These are phyloP conservation scores for Pristionchus exspectatus DNA, from an alignment of 2,888 invertebrate species.

Conservation along the genomic window DNA sequence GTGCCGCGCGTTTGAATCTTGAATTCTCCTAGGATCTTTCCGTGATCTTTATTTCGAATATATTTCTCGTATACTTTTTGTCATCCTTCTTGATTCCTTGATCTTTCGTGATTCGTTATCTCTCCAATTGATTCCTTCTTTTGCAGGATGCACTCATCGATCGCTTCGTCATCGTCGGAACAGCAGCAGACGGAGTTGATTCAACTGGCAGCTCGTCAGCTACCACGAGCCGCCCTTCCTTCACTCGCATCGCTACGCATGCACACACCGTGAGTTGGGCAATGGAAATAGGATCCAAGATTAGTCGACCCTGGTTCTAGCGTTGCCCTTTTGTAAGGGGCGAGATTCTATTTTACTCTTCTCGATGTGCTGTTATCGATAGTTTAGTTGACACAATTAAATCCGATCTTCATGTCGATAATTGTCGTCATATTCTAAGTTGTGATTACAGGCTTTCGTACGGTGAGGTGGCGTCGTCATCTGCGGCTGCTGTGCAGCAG, in stretches of 20 bases:
- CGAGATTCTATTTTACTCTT: background rate
- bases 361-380: background rate
- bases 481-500: background rate
- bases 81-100: background rate
- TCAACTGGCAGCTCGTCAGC: background rate
- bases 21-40: no score
- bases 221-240: background rate
- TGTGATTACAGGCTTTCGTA: background rate
- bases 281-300: background rate
- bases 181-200: background rate
- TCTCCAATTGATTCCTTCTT: background rate
- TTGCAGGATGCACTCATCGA: conserved; percentile 33
- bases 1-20: no score
- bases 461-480: conserved; percentile 7
- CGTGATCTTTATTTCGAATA: background rate
- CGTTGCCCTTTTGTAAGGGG: background rate
- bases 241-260: conserved; percentile 34
- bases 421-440: background rate
- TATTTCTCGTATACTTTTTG: background rate
- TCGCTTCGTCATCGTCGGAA: background rate
- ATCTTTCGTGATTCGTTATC: background rate
- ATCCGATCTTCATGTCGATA: background rate
- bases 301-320: background rate
- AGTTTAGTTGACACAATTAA: background rate
- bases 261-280: conserved; percentile 32